Evolutionary conservation across 2,797 vertebrate genomes (phyloP).

Genomic region (Zenarchopterus dispar): DNA sequence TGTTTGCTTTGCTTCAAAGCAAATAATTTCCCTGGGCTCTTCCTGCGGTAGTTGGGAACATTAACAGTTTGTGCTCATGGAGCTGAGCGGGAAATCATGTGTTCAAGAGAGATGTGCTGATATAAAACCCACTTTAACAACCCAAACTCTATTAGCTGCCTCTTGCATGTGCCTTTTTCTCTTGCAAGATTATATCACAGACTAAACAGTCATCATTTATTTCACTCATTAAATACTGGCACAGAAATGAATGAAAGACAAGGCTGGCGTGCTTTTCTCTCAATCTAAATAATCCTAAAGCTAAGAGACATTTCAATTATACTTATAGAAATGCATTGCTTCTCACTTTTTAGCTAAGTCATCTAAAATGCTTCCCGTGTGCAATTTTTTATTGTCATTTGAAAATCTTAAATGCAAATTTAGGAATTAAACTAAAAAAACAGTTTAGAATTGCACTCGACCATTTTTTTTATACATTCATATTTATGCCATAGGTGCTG

Average conservation of each 20-base stretch:
- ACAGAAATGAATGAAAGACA: conserved; percentile 1
- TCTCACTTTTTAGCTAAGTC: no score
- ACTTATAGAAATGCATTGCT: no score
- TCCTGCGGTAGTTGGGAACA: conserved; percentile 39
- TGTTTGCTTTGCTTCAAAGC: conserved; percentile 63
- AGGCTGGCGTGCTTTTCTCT: background rate
- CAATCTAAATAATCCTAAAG: no score
- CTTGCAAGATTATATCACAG: background rate
- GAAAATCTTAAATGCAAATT: no score
- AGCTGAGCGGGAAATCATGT: conserved; percentile 1
- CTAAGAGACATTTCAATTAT: no score
- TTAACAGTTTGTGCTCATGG: conserved; percentile 44
- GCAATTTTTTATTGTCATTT: no score
- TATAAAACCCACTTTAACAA: background rate
- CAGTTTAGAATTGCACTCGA: no score
- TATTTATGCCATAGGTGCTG: no score
- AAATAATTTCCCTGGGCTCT: conserved; percentile 63
- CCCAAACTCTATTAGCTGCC: background rate
- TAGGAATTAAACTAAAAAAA: no score
- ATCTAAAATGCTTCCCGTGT: no score
- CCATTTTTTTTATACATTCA: no score
- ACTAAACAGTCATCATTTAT: background rate
- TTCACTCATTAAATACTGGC: background rate
- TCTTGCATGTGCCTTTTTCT: background rate
- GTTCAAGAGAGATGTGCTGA: conserved; percentile 12